Percentiles rank a stretch among this genome's conserved stretches.
phyloP scores from a whole-genome alignment of 2,113 vertebrate species.

The Shinisaurus crocodilurus region DNA sequence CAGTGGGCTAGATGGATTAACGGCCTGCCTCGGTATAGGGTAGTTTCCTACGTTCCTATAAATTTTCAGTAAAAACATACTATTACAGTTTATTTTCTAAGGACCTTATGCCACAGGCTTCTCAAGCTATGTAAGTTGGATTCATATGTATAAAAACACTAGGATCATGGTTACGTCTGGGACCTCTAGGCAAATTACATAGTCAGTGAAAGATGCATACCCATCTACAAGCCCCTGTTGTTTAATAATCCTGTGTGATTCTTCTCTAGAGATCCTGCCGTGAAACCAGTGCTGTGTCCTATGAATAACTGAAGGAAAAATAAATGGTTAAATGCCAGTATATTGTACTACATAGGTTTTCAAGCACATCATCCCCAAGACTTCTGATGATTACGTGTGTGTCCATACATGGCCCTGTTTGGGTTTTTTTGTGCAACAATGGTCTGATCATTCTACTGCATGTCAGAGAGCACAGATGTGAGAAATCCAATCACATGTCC shows the following conservation, averaged over 20 bases:
- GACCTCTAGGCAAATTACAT: not conserved
- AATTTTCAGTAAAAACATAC: not conserved
- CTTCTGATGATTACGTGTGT: not conserved
- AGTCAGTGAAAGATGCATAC: conserved; percentile 73
- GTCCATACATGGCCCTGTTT: not conserved
- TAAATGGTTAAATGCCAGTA: not conserved
- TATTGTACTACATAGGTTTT: not conserved
- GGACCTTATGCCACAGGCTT: not conserved
- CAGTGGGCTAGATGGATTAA: not conserved
- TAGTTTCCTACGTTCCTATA: not conserved
- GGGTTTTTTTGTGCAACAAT: not conserved
- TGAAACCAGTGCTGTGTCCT: conserved; percentile 97
- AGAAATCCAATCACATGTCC: not conserved
- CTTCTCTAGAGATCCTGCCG: conserved; percentile 94
- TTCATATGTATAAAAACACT: not conserved
- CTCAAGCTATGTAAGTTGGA: not conserved
- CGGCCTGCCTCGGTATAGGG: not conserved
- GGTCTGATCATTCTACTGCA: not conserved
- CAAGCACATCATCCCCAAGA: not conserved
- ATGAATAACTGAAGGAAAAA: conserved; percentile 87
- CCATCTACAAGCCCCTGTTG: conserved; percentile 97
- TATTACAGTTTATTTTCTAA: not conserved
- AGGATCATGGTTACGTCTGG: too few relatives aligned
- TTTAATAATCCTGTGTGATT: conserved; percentile 93
- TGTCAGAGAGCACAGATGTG: not conserved